Evolutionary conservation across 2,797 vertebrate species (phyloP), one percentile per base, ranked within the genome.

Genomic region (Acipenser ruthenus): DNA sequence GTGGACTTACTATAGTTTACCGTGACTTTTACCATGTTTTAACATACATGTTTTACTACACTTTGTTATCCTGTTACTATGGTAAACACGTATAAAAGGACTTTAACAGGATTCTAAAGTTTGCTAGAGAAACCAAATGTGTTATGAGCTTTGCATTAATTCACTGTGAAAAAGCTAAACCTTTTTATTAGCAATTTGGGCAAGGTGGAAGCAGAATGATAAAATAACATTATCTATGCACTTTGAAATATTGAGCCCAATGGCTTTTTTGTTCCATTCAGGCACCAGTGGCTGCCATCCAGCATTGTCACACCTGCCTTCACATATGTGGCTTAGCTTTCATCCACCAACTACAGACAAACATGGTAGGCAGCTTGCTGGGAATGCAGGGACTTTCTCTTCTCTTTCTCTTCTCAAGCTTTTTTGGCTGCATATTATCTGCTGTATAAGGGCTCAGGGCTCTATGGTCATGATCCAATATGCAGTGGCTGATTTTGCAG

Each of bases 401-500:
- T 58, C 55, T n/a, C n/a, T n/a, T n/a, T n/a, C n/a, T n/a, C n/a
- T n/a, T n/a, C n/a, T n/a, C n/a, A n/a, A n/a, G n/a, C n/a, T n/a
- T n/a, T n/a, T n/a, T 11, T 10, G 7, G 55, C 55, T 58, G 6
- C 12, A 6, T 68, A n/a, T 65, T 49, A 61, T 10, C 59, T 50
- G 64, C 49, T 13, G 37, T 37, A 37, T 37, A 37, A 37, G 47
- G 58, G 23, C 51, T 49, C 10, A 53, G 49, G 55, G 59, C 60
- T 69, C 58, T 13, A 60, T 65, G 9, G 49, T 56, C 49, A 11
- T 53, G n/a, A 7, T 56, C 50, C 23, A 50, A 56, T 66, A 10
- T 18, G 47, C 10, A 50, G 50, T 69, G 68, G 37, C 37, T 37
- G 37, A 37, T 37, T 37, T 37, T 37, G 69, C 50, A n/a, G 59